Evolutionary conservation across 1,140 invertebrate species (phyloP).

Genomic region (Goniozus legneri): DNA sequence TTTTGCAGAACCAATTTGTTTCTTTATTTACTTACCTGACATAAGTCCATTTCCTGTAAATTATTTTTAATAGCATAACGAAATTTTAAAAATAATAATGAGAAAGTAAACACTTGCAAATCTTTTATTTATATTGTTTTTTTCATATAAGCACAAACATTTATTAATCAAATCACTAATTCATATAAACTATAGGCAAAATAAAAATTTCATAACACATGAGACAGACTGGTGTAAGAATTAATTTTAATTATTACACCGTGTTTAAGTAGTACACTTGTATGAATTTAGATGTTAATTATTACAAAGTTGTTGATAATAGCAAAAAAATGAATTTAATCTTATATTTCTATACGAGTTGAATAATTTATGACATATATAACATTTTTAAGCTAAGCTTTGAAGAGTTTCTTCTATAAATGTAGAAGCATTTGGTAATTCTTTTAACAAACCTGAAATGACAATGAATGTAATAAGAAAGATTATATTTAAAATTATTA

Average conservation of each 20-base stretch:
- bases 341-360: conserved; percentile 13
- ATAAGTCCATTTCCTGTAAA: too few species aligned
- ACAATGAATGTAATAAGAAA: conserved; percentile 11
- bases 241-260: too few species aligned
- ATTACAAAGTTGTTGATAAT: conserved; percentile 2
- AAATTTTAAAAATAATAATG: not conserved
- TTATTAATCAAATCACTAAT: conserved; percentile 17
- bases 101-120: conserved; percentile 23
- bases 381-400: conserved; percentile 36
- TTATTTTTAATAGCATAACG: too few species aligned
- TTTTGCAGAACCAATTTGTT: too few species aligned
- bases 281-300: conserved; percentile 1
- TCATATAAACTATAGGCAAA: conserved; percentile 17
- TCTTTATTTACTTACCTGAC: too few species aligned
- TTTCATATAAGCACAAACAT: conserved; percentile 26
- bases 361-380: conserved; percentile 22
- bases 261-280: too few species aligned
- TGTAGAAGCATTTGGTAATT: conserved; percentile 59
- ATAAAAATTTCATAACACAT: conserved; percentile 13
- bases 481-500: conserved; percentile 10
- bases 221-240: too few species aligned
- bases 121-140: conserved; percentile 31
- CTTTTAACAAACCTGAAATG: conserved; percentile 62
- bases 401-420: conserved; percentile 58
- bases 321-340: conserved; percentile 11